Evolutionary conservation across 2,113 vertebrate species (phyloP).

Genomic region (Apteryx mantelli): DNA sequence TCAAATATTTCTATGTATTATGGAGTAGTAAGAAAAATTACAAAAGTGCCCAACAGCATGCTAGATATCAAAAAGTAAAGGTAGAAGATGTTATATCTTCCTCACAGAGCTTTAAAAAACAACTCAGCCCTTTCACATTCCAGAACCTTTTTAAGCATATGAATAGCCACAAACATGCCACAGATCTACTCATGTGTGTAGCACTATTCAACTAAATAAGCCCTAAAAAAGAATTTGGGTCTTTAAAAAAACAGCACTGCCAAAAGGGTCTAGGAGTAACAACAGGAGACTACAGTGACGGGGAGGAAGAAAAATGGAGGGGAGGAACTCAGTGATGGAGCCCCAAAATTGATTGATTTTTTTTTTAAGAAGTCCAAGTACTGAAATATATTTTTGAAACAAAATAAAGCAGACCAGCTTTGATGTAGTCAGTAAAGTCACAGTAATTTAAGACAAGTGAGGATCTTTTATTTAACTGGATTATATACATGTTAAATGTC

Average conservation of each 20-base stretch:
- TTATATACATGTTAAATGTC: background rate
- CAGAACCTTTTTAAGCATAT: background rate
- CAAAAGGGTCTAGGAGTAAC: background rate
- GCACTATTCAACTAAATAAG: background rate
- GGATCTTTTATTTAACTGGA: background rate
- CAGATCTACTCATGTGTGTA: background rate
- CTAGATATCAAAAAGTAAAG: background rate
- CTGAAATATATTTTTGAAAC: background rate
- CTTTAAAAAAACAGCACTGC: background rate
- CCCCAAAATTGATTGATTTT: background rate
- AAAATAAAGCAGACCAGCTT: background rate
- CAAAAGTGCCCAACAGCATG: background rate
- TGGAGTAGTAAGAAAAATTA: background rate
- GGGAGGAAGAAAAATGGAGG: background rate
- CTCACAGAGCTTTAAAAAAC: background rate
- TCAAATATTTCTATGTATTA: background rate
- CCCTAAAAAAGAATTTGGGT: background rate
- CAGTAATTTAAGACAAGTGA: background rate
- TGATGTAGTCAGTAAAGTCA: background rate
- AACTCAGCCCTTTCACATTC: background rate
- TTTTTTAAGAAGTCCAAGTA: background rate
- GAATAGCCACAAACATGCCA: background rate
- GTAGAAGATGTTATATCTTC: background rate
- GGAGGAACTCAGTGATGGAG: background rate
- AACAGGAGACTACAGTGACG: background rate